Evolutionary conservation across 2,113 vertebrate species (phyloP).

Genomic region (Chaetura pelagica): DNA sequence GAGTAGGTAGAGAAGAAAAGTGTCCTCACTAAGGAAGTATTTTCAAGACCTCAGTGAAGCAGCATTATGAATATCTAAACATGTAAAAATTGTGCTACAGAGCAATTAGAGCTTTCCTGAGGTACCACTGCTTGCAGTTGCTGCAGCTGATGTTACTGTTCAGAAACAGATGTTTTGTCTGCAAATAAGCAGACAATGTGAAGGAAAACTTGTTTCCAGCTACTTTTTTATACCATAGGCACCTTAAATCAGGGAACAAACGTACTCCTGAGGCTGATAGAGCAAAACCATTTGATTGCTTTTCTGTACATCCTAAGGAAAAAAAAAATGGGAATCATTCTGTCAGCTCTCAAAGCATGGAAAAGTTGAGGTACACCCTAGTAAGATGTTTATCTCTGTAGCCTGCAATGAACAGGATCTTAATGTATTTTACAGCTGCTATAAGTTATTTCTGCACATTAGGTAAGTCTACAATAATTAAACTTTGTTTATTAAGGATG

Average conservation of each 20-base stretch:
- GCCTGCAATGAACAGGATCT: background rate
- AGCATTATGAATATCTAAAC: background rate
- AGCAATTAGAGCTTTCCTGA: background rate
- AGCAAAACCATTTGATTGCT: background rate
- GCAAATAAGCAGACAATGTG: background rate
- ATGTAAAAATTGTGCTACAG: background rate
- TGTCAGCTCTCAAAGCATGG: background rate
- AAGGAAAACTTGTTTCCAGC: background rate
- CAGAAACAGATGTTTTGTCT: background rate
- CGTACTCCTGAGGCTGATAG: background rate
- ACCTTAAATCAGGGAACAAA: background rate
- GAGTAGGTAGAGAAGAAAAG: background rate
- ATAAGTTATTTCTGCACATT: background rate
- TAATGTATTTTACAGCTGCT: background rate
- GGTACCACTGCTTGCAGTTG: background rate
- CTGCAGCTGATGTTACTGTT: background rate
- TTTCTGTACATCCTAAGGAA: background rate
- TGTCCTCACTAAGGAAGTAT: background rate
- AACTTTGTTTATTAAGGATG: background rate
- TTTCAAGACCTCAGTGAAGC: background rate
- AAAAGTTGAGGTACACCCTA: background rate
- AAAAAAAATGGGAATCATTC: background rate
- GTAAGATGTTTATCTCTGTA: background rate
- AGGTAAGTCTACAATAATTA: background rate
- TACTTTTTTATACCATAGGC: background rate